phyloP scores from a whole-genome alignment of 2,113 vertebrate species.

The Phrynocephalus versicolor region DNA sequence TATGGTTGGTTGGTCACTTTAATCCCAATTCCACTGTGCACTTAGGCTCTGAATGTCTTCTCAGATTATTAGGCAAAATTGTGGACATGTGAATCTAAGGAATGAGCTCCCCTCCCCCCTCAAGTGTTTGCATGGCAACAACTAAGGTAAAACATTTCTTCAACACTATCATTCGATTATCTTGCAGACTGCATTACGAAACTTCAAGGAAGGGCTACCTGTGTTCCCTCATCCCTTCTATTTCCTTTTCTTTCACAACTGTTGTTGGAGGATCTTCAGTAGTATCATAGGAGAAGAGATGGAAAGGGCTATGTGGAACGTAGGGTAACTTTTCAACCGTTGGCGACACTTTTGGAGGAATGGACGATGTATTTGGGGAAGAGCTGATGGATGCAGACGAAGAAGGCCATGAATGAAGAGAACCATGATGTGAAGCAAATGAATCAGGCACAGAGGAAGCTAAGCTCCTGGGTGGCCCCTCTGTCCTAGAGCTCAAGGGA shows the following conservation, averaged over 20 bases:
- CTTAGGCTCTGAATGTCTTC: background rate
- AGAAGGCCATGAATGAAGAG: constrained; percentile 57
- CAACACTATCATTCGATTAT: constrained; percentile 9
- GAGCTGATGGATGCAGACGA: constrained; percentile 47
- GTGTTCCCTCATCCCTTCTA: constrained; percentile 75
- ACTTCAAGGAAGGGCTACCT: constrained; percentile 74
- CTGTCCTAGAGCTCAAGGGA: constrained; percentile 26
- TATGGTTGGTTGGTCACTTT: too few relatives aligned
- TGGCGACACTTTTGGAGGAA: constrained; percentile 73
- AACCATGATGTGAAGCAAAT: constrained; percentile 47
- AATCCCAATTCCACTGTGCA: background rate
- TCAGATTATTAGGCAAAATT: background rate
- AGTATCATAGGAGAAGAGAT: constrained; percentile 90
- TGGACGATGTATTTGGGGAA: constrained; percentile 72
- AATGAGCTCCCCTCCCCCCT: background rate
- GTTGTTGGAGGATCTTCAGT: constrained; percentile 80
- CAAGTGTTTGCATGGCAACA: constrained; percentile 36
- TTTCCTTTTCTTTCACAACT: constrained; percentile 73
- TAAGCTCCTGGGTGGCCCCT: constrained; percentile 31
- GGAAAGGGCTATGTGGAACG: constrained; percentile 90
- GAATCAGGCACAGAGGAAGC: constrained; percentile 59
- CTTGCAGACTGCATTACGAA: background rate
- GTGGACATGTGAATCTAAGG: constrained; percentile 6
- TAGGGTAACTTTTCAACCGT: constrained; percentile 84
- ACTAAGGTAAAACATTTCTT: constrained; percentile 25